phyloP scores from a whole-genome alignment of 2,113 vertebrate species.

The Xiphorhynchus elegans region DNA sequence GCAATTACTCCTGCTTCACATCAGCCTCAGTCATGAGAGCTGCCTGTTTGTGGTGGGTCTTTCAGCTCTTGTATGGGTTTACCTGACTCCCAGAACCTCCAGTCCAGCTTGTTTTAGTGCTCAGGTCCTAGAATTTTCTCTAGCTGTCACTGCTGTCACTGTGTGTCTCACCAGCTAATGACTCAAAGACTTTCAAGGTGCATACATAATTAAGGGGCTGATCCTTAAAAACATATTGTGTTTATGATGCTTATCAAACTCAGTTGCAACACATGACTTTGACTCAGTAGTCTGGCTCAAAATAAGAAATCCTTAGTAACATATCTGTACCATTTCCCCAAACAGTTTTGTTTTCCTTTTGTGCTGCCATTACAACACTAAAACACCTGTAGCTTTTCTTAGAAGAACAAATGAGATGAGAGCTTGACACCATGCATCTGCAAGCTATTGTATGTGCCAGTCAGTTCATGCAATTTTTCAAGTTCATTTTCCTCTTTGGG shows the following conservation, averaged over 20 bases:
- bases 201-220: neutral
- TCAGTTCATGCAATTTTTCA: neutral
- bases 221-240: fast-evolving
- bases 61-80: neutral
- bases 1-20: neutral
- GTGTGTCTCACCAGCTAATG: neutral
- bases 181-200: neutral
- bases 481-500: neutral
- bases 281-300: neutral
- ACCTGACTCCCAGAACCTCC: neutral
- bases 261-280: neutral
- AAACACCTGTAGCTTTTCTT: neutral
- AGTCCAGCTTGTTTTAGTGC: neutral
- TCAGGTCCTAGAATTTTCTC: neutral
- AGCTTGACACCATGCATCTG: neutral
- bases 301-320: neutral
- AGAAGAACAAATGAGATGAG: neutral
- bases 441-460: neutral
- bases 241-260: neutral
- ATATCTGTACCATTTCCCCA: neutral
- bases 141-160: neutral
- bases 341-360: neutral
- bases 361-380: neutral
- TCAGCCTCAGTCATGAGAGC: neutral
- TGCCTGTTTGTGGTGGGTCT: neutral